These are phyloP conservation scores for Isoperla grammatica DNA, from an alignment of 2,888 invertebrate species.

Conservation along the genomic window DNA sequence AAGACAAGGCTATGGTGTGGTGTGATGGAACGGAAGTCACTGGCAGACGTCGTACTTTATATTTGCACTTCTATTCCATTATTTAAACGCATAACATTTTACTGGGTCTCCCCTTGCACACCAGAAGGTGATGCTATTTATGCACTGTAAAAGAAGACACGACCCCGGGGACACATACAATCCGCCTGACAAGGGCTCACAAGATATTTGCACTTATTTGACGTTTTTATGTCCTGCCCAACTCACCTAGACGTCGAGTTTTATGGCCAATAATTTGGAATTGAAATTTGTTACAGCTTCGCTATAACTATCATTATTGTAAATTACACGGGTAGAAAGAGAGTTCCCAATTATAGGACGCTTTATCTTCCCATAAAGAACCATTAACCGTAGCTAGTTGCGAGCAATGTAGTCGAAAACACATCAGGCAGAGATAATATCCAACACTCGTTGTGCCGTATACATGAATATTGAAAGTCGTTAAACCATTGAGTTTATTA, in stretches of 20 bases:
- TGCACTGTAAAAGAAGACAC: slow-evolving; percentile 3
- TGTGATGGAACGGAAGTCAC: too few relatives aligned
- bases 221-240: neutral
- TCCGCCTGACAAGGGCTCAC: neutral
- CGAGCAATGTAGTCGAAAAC: too few relatives aligned
- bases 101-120: neutral
- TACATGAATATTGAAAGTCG: too few relatives aligned
- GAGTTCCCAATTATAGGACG: slow-evolving; percentile 3
- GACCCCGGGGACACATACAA: neutral
- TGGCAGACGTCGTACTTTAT: neutral
- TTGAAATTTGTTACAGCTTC: slow-evolving; percentile 10
- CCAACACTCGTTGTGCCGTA: too few relatives aligned
- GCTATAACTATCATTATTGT: slow-evolving; percentile 4
- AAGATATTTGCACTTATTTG: slow-evolving; percentile 10
- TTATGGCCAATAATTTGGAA: slow-evolving; percentile 9
- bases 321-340: neutral
- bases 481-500: too few relatives aligned
- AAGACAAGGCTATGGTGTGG: too few relatives aligned
- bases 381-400: too few relatives aligned
- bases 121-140: slow-evolving; percentile 6
- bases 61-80: slow-evolving; percentile 11
- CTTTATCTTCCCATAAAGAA: too few relatives aligned
- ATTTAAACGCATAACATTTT: slow-evolving; percentile 7
- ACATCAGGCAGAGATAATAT: too few relatives aligned
- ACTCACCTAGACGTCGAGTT: neutral